Base-by-base conservation (phyloP, 2,888 invertebrate species). In the Dasysyrphus albostriatus region DNA sequence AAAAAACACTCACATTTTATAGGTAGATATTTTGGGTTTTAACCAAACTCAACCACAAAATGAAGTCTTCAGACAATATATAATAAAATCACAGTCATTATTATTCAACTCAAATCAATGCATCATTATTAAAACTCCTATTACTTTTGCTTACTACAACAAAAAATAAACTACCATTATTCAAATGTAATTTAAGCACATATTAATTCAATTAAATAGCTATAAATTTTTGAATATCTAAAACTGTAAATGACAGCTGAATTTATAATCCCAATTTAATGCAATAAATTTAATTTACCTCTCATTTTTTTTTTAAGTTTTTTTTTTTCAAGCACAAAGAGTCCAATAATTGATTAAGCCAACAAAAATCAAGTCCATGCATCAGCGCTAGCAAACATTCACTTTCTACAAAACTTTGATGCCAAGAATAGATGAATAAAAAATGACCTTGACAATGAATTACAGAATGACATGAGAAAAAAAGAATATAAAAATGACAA, bases 361-460 rank as follows among this genome's bases (percentile, higher is more conserved):
- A 5, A 54, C 2, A 34, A 58, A 19, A 58, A 58, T 34, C 37
- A 58, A 58, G 58, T 37, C 6, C 16, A 29, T 58, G 34, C 58
- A 37, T 5, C 58, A 37, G 16, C 10, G 10, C 6, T 16, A 34
- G 24, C 24, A 47, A 56, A 32, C 34, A 56, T 56, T 56, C 58
- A 34, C 58, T 58, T 34, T 16, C 16, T 16, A 34, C 16, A 29
- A 24, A 24, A 24, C 14, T 32, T 10, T 34, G 34, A 56, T 34
- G 56, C 34, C 56, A 56, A 56, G 9, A 34, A 34, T 54, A 29
- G 29, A 29, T 54, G 29, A 16, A 37, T 16, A 32, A n/a, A 34
- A 58, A 58, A 32, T 58, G 37, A 58, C 58, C 58, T 58, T 58
- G 58, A 58, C 58, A 58, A 58, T 58, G 58, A 58, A 58, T 58